phyloP scores from a whole-genome alignment of 2,113 vertebrate genomes.

The Gallinago media region DNA sequence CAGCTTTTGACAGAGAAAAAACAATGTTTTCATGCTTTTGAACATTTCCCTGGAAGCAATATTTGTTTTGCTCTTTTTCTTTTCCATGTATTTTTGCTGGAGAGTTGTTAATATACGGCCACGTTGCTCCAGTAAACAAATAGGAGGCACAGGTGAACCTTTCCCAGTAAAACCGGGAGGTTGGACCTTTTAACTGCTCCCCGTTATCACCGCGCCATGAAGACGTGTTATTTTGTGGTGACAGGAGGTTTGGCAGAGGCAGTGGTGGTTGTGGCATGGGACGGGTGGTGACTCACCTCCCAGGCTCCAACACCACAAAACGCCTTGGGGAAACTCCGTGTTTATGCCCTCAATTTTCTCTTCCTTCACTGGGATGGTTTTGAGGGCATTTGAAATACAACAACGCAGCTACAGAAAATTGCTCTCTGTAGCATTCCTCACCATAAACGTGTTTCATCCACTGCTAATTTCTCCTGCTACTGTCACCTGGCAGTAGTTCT shows the following conservation, averaged over 20 bases:
- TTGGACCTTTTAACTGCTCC: not conserved
- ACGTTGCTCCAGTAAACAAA: no score
- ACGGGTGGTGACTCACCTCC: rapidly evolving
- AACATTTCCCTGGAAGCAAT: not conserved
- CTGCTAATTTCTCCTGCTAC: not conserved
- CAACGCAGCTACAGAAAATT: not conserved
- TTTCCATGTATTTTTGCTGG: not conserved
- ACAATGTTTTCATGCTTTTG: not conserved
- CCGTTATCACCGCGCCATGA: rapidly evolving
- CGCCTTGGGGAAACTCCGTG: not conserved
- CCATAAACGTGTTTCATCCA: not conserved
- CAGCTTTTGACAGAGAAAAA: not conserved
- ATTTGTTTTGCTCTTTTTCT: not conserved
- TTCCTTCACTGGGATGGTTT: not conserved
- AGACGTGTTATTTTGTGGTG: rapidly evolving
- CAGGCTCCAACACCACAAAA: not conserved
- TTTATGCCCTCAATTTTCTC: not conserved
- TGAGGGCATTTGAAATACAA: not conserved
- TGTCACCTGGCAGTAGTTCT: not conserved
- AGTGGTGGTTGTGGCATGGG: not conserved
- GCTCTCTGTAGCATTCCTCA: not conserved
- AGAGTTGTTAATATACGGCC: no score
- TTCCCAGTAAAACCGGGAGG: not conserved
- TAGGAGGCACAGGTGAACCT: not conserved
- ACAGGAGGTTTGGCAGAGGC: not conserved